Conservation (phyloP, 2,888 invertebrate genomes). For the Branchinecta sandiegonensis region DNA sequence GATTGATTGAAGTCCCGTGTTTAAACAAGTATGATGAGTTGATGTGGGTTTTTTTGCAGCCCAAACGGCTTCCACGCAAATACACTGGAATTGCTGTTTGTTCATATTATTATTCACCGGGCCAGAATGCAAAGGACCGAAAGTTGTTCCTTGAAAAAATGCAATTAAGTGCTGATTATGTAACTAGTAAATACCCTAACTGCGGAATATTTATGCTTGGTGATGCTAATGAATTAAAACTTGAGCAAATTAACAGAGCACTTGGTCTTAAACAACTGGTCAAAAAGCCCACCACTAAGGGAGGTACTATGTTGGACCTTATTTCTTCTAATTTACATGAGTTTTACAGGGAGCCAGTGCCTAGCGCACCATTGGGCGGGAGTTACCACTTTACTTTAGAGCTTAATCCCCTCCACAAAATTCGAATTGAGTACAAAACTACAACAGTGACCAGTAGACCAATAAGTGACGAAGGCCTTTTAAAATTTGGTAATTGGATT, state of each 20-base stretch:
- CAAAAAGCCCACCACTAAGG: neutral
- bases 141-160: neutral
- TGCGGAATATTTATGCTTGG: constrained; percentile 9
- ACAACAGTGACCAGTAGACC: neutral
- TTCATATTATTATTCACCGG: neutral
- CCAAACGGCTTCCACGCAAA: neutral
- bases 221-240: neutral
- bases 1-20: constrained; percentile 9
- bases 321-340: constrained; percentile 1
- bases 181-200: constrained; percentile 1
- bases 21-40: constrained; percentile 7
- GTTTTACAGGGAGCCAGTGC: neutral
- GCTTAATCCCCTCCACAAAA: constrained; percentile 3
- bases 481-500: constrained; percentile 9
- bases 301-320: neutral
- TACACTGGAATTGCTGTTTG: neutral
- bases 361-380: constrained; percentile 4
- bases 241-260: constrained; percentile 1
- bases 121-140: neutral
- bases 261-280: constrained; percentile 6
- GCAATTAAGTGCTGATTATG: constrained; percentile 1
- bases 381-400: constrained; percentile 8
- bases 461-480: constrained; percentile 3
- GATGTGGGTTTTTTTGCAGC: constrained; percentile 6
- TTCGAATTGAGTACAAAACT: constrained; percentile 6